Conservation (phyloP, 2,797 vertebrate species). For the Buceros bicornis region DNA sequence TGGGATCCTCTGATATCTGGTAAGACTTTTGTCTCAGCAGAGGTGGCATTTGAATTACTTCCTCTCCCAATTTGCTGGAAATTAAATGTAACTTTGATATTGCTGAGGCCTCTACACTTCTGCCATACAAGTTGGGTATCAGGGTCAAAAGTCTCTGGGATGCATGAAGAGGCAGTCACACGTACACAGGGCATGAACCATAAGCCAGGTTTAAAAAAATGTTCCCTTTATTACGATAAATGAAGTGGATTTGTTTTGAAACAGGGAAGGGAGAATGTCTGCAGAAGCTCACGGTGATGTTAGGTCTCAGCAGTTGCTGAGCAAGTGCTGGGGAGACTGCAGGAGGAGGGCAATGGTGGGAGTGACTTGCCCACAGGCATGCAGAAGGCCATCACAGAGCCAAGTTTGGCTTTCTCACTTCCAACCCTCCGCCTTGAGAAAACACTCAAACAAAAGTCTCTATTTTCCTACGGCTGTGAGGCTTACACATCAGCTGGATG, state of each 20-base stretch:
- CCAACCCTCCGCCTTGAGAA: background rate
- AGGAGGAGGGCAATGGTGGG: background rate
- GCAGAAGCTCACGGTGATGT: background rate
- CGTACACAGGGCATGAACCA: background rate
- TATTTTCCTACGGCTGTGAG: background rate
- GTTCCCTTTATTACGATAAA: background rate
- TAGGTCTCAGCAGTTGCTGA: background rate
- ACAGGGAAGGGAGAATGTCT: background rate
- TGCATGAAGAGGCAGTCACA: background rate
- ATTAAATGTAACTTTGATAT: background rate
- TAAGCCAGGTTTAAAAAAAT: background rate
- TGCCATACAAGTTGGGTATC: background rate
- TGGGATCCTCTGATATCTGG: background rate
- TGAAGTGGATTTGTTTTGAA: background rate
- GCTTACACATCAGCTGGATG: background rate
- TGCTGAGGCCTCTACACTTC: background rate
- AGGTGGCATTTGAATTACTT: background rate
- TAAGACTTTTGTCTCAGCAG: background rate
- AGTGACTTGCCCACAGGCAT: background rate
- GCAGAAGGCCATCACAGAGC: background rate
- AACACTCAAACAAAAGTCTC: background rate
- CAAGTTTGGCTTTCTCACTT: background rate
- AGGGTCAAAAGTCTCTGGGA: background rate
- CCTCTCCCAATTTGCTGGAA: background rate
- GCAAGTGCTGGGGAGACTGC: background rate